Conservation (phyloP, 2,888 invertebrate species). For the Protophormia terraenovae region DNA sequence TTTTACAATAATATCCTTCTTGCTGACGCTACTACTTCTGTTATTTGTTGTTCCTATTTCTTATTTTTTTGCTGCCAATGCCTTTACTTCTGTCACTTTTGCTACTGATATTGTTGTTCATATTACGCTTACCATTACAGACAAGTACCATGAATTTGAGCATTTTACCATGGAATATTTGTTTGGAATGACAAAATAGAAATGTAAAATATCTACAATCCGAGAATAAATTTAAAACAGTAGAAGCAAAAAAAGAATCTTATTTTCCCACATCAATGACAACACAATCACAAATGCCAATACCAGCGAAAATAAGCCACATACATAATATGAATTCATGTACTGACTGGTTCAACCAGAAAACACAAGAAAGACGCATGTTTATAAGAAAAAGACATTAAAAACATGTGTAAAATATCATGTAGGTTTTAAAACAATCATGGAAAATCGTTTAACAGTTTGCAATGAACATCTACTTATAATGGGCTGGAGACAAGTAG, state of each 20-base stretch:
- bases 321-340: background rate
- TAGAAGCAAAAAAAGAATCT: constrained; percentile 1
- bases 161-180: constrained; percentile 51
- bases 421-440: background rate
- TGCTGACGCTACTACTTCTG: background rate
- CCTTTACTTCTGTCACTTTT: background rate
- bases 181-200: constrained; percentile 36
- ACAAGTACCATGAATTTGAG: constrained; percentile 44
- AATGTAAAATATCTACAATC: constrained; percentile 18
- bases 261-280: constrained; percentile 30
- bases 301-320: background rate
- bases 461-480: background rate
- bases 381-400: background rate
- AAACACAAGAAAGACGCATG: background rate
- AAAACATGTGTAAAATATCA: background rate
- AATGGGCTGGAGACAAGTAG: background rate
- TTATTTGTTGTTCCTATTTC: background rate
- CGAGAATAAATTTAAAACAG: constrained; percentile 9
- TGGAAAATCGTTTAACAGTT: background rate
- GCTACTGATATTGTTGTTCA: constrained; percentile 14
- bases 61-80: background rate
- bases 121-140: background rate
- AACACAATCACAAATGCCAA: constrained; percentile 26
- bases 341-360: background rate
- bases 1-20: constrained; percentile 17